Conservation (phyloP, 2,797 vertebrate genomes). For the Sebastes aleutianus region DNA sequence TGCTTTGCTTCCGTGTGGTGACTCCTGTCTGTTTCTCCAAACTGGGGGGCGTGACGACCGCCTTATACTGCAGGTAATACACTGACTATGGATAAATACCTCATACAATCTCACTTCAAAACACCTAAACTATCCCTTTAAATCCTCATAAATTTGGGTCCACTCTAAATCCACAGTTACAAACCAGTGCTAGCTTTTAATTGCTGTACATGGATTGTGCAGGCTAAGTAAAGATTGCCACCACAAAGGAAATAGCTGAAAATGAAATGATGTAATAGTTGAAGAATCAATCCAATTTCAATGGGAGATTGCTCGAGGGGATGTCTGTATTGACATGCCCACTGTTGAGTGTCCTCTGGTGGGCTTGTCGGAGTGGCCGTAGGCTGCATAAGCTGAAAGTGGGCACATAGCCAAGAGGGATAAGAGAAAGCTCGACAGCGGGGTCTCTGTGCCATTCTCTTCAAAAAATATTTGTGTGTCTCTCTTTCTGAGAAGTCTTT, state of each 20-base stretch:
- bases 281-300: conserved; percentile 53
- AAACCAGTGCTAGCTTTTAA: neutral
- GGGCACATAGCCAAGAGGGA: conserved; percentile 46
- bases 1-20: too few species aligned
- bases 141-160: neutral
- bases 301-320: conserved; percentile 28
- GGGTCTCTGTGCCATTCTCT: conserved; percentile 48
- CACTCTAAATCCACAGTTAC: neutral
- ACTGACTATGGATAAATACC: too few species aligned
- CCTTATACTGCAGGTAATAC: fast-evolving
- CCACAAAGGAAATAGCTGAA: conserved; percentile 20
- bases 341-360: conserved; percentile 57
- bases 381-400: conserved; percentile 45
- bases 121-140: fast-evolving
- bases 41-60: too few species aligned
- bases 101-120: too few species aligned
- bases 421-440: conserved; percentile 56
- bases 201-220: neutral
- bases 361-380: conserved; percentile 37
- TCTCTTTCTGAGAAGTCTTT: conserved; percentile 39
- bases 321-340: conserved; percentile 49
- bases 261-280: conserved; percentile 36
- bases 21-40: too few species aligned
- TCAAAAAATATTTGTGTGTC: conserved; percentile 45
- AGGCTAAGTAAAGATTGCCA: neutral